Evolutionary conservation across 2,888 invertebrate genomes (phyloP).

Genomic region (Zonitis immaculata): DNA sequence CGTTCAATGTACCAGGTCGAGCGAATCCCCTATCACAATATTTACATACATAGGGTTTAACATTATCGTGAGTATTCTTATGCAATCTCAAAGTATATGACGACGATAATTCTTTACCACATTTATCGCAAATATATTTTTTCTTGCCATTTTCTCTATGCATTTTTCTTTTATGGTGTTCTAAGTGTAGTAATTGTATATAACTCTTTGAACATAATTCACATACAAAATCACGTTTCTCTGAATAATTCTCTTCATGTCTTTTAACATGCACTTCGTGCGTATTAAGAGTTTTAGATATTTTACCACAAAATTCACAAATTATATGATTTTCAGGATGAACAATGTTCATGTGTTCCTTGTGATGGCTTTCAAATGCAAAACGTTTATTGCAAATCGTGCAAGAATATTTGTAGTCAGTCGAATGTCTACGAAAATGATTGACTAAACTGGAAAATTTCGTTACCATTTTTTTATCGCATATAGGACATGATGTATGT

Average conservation of each 20-base stretch:
- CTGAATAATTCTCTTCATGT: not conserved
- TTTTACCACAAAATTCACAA: not conserved
- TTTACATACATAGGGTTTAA: slow-evolving; percentile 40
- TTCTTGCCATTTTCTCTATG: no score
- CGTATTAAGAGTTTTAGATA: not conserved
- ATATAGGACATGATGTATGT: not conserved
- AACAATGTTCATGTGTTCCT: slow-evolving; percentile 29
- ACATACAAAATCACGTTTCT: not conserved
- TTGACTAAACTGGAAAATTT: slow-evolving; percentile 39
- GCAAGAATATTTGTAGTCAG: slow-evolving; percentile 53
- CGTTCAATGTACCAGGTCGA: slow-evolving; percentile 40
- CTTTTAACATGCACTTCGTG: not conserved
- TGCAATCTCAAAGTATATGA: slow-evolving; percentile 38
- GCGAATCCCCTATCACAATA: slow-evolving; percentile 46
- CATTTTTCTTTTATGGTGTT: not conserved
- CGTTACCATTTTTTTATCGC: no score
- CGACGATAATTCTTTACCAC: slow-evolving; percentile 35
- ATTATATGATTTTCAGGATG: not conserved
- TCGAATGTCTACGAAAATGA: slow-evolving; percentile 53
- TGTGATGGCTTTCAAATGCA: slow-evolving; percentile 34
- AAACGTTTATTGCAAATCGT: slow-evolving; percentile 33
- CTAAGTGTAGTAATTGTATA: no score
- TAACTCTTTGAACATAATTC: not conserved
- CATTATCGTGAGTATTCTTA: slow-evolving; percentile 44
- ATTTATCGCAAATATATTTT: slow-evolving; percentile 31